These are phyloP conservation scores for Enteromius treurensis DNA, from an alignment of 2,797 vertebrate genomes.

Conservation along the genomic window DNA sequence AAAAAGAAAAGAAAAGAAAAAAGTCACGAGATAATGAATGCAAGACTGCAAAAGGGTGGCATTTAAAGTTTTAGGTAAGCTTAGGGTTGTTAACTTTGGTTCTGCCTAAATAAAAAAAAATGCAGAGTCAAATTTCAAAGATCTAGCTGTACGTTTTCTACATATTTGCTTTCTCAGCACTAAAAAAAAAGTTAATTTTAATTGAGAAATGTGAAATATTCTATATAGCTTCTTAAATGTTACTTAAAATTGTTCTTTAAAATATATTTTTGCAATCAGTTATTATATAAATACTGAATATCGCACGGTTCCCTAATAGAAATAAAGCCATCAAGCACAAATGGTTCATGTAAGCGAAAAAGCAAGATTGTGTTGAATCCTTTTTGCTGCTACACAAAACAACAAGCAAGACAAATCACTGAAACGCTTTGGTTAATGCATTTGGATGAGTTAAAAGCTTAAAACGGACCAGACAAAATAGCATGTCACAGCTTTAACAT, in stretches of 20 bases:
- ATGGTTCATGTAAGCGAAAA: constrained; percentile 16
- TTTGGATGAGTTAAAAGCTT: constrained; percentile 66
- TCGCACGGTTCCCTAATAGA: background rate
- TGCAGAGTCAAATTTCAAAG: background rate
- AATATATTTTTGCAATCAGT: background rate
- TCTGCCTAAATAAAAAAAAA: background rate
- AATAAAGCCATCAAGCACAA: constrained; percentile 22
- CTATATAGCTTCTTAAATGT: too few relatives aligned
- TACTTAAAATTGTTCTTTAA: background rate
- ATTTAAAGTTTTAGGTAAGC: background rate
- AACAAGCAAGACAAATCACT: constrained; percentile 72
- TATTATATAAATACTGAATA: constrained; percentile 2
- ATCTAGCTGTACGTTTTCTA: background rate
- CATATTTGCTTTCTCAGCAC: background rate
- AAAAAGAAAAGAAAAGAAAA: background rate
- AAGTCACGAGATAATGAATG: background rate
- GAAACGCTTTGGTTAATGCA: constrained; percentile 70
- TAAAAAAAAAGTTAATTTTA: background rate
- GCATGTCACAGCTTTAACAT: constrained; percentile 70
- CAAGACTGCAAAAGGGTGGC: background rate
- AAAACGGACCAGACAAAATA: constrained; percentile 70
- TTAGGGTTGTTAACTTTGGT: background rate
- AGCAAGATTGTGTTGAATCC: constrained; percentile 71
- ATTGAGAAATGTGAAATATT: background rate
- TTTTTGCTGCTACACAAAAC: constrained; percentile 69